Percentiles rank a stretch among this genome's conserved stretches.
Evolutionary conservation across 2,797 vertebrate species (phyloP).

Genomic region (Sebastes nivosus): DNA sequence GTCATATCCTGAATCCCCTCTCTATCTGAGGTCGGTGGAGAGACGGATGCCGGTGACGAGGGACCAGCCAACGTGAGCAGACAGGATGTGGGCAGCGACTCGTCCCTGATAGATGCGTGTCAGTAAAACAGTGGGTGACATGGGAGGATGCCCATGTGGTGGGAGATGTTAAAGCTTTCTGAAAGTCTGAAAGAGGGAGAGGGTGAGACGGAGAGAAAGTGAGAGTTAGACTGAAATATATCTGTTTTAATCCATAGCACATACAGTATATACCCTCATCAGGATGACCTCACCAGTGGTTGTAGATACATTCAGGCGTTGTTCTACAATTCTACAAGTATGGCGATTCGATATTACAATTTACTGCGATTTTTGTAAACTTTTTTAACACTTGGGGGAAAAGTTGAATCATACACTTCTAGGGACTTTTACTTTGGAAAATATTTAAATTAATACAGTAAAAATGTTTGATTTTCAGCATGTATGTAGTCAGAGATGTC

Average conservation of each 20-base stretch:
- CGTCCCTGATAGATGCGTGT: constrained; percentile 72
- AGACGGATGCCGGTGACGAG: constrained; percentile 68
- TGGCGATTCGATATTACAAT: too few species aligned
- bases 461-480: too few species aligned
- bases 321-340: too few species aligned
- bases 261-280: not conserved
- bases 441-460: too few species aligned
- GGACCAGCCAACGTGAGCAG: constrained; percentile 61
- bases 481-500: too few species aligned
- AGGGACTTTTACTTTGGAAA: too few species aligned
- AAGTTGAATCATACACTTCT: too few species aligned
- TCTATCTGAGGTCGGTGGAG: constrained; percentile 36
- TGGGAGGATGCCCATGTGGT: constrained; percentile 55
- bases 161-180: constrained; percentile 73
- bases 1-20: constrained; percentile 60
- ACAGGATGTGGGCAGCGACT: constrained; percentile 73
- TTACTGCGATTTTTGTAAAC: too few species aligned
- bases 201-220: constrained; percentile 4
- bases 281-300: not conserved
- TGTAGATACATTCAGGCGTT: not conserved
- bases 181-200: constrained; percentile 65
- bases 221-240: constrained; percentile 13
- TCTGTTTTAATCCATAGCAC: constrained; percentile 7
- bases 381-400: too few species aligned
- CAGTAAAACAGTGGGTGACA: constrained; percentile 68